Percentiles rank a stretch among this genome's conserved stretches.
phyloP scores from a whole-genome alignment of 2,113 vertebrate species.

The Apistogramma diplotaenia region DNA sequence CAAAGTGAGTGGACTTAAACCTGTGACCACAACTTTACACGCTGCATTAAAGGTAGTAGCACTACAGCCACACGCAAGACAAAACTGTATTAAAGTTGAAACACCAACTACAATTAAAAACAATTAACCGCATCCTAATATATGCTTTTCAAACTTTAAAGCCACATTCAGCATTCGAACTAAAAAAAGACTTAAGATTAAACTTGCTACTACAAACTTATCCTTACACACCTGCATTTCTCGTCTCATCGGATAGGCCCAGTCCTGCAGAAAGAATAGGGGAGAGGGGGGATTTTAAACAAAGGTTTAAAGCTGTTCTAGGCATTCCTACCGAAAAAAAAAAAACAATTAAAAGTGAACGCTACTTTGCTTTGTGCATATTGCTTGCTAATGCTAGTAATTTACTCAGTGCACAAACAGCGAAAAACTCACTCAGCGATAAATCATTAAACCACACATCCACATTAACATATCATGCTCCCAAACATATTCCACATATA shows the following conservation, averaged over 20 bases:
- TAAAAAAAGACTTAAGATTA: not conserved
- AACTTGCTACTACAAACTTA: not conserved
- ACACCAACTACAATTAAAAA: not conserved
- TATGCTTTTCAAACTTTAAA: not conserved
- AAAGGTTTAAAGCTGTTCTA: not conserved
- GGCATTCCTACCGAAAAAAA: too few species aligned
- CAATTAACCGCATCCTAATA: not conserved
- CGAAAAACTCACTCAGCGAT: not conserved
- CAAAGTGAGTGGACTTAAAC: not conserved
- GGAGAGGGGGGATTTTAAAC: not conserved
- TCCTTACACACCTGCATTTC: conserved; percentile 92
- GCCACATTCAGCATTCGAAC: not conserved
- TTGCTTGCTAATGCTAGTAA: conserved; percentile 36
- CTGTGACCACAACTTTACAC: not conserved
- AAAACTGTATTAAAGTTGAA: not conserved
- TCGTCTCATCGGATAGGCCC: conserved; percentile 98
- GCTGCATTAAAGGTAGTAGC: not conserved
- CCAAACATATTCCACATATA: too few species aligned
- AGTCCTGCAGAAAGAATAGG: conserved; percentile 80
- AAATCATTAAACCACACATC: not conserved
- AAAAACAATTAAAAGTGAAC: not conserved
- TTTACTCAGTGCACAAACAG: not conserved
- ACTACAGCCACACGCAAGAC: not conserved
- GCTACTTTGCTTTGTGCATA: not conserved
- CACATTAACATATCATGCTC: too few species aligned